Percentiles rank a stretch among this genome's conserved stretches.
phyloP scores from a whole-genome alignment of 2,888 invertebrate species.

The Hyposoter dolosus region DNA sequence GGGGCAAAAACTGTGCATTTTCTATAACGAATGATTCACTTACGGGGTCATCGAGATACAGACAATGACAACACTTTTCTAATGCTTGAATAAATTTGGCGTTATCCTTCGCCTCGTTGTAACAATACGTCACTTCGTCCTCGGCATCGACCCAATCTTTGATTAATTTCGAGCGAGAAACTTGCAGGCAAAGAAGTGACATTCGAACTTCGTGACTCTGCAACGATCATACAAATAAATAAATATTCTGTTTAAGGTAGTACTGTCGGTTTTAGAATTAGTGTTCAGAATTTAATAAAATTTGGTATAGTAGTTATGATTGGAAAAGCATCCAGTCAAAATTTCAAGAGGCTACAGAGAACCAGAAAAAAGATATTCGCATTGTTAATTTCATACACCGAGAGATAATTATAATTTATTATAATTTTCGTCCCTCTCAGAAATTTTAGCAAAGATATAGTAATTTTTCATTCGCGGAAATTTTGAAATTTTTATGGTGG shows the following conservation, averaged over 20 bases:
- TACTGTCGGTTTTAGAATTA: too few species aligned
- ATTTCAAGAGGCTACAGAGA: too few species aligned
- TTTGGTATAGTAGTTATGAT: too few species aligned
- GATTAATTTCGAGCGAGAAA: slow-evolving; percentile 92
- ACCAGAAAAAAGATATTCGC: too few species aligned
- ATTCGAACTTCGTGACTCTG: slow-evolving; percentile 91
- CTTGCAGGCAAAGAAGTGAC: slow-evolving; percentile 91
- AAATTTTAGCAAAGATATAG: too few species aligned
- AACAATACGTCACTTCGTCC: slow-evolving; percentile 96
- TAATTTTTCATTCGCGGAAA: too few species aligned
- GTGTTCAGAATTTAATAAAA: too few species aligned
- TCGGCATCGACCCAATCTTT: slow-evolving; percentile 94
- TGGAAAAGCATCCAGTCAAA: too few species aligned
- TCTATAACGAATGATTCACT: slow-evolving; percentile 72
- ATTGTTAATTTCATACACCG: too few species aligned
- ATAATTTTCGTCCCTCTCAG: too few species aligned
- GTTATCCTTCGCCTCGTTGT: slow-evolving; percentile 98
- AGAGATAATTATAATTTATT: too few species aligned
- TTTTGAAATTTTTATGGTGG: too few species aligned
- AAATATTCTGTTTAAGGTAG: neutral
- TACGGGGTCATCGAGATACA: slow-evolving; percentile 97
- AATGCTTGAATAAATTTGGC: slow-evolving; percentile 97
- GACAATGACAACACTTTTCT: slow-evolving; percentile 97
- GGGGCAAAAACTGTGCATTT: neutral
- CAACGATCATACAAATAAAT: slow-evolving; percentile 49